Conservation (phyloP, 1,140 invertebrate genomes). For the Drosophila persimilis region DNA sequence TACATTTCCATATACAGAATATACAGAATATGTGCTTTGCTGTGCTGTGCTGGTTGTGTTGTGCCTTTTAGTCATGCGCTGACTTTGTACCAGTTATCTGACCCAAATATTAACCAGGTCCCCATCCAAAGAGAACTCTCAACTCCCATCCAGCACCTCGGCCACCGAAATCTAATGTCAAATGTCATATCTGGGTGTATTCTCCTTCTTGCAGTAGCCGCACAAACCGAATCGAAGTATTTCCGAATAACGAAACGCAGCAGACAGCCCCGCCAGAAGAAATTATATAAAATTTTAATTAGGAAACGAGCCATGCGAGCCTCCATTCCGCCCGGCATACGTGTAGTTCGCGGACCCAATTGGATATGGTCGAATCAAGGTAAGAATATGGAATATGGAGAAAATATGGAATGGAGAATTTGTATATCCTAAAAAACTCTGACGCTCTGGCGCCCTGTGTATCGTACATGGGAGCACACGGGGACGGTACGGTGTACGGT, state of each 20-base stretch:
- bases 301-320: constrained; percentile 64
- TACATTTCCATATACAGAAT: too few species aligned
- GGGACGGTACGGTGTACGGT: constrained; percentile 12
- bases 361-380: constrained; percentile 92
- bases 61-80: constrained; percentile 66
- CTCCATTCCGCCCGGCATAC: constrained; percentile 85
- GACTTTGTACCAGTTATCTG: constrained; percentile 58
- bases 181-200: constrained; percentile 20
- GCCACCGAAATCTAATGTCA: constrained; percentile 31
- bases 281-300: constrained; percentile 29
- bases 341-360: constrained; percentile 92
- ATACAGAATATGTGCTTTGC: constrained; percentile 3
- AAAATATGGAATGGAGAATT: constrained; percentile 26
- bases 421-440: constrained; percentile 48
- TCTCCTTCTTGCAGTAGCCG: constrained; percentile 31
- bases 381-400: constrained; percentile 51
- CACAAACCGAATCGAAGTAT: constrained; percentile 17
- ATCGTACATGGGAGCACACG: neutral
- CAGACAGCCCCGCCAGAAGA: constrained; percentile 11
- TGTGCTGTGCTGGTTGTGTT: constrained; percentile 1
- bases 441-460: neutral
- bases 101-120: constrained; percentile 63
- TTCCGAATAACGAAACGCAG: constrained; percentile 33
- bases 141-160: constrained; percentile 1
- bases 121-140: constrained; percentile 17